Base-by-base conservation (phyloP, 2,888 invertebrate genomes). In the Drosophila gaucha region DNA sequence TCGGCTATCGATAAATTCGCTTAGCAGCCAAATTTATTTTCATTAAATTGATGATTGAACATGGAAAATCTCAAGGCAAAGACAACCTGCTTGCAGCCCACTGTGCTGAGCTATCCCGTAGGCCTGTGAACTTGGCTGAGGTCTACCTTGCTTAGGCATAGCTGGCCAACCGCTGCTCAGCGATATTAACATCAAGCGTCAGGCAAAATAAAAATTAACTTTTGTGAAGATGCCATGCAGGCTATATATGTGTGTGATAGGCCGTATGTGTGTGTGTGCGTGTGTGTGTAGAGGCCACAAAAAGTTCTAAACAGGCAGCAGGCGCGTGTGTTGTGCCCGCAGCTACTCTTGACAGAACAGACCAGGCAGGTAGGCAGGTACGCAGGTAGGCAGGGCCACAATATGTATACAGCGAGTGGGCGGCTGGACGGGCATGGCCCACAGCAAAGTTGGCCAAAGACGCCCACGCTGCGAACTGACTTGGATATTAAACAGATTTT, bases 151-250 rank as follows among this genome's bases (percentile, higher is more conserved):
- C 38, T 49, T 46, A 39, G 64, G 22, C 49, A 31, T 43, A 28
- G 55, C 64, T 75, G 76, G 71, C 64, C 52, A 58, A 64, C 57
- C 56, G 67, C 80, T 73, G 85, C 56, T 78, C 24, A 43, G 66
- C 66, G 78, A 66, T 85, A 87, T 80, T 87, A 85, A 85, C 79
- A 85, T 80, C 78, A 84, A 77, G 78, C 64, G 80, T 60, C 54
- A 44, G 74, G 74, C 59, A 64, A 75, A 79, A 79, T 80, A 83
- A 68, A 79, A 75, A 79, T 72, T 47, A 85, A 78, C 70, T 85
- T 84, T 67, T 59, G 46, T 41, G 66, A 63, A 50, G 62, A 66
- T 51, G 58, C 56, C 63, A 36, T 26, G 26, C 46, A 80, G 58
- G 55, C 57, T 35, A 31, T 26, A 20, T 39, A 35, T 46, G 72